Evolutionary conservation across 92 coral and sea anemone genomes (phyloP).

Genomic region (Zoanthus gigantus): DNA sequence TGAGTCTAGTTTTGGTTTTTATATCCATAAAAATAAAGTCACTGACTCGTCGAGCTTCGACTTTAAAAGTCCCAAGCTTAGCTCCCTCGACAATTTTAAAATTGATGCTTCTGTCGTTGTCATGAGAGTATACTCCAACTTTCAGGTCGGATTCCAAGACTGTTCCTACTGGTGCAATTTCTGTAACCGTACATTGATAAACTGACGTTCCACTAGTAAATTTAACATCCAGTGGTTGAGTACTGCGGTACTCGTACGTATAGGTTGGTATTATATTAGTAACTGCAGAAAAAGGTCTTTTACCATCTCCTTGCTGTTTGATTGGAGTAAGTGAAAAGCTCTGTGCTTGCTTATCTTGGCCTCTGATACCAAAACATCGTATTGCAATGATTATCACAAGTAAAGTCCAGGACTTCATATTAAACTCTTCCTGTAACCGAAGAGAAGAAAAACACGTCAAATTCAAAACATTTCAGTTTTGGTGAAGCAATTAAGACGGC

Average conservation of each 20-base stretch:
- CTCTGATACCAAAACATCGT: not conserved
- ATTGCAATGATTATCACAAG: conserved; percentile 1
- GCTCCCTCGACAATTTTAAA: conserved; percentile 71
- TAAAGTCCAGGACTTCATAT: conserved; percentile 15
- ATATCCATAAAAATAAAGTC: conserved; percentile 89
- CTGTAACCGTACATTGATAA: conserved; percentile 82
- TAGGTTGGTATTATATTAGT: conserved; percentile 81
- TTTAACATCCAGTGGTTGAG: conserved; percentile 78
- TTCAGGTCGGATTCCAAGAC: conserved; percentile 85
- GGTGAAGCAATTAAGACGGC: conserved; percentile 72
- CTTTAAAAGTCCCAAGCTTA: conserved; percentile 67
- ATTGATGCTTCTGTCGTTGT: conserved; percentile 59
- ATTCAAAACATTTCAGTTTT: conserved; percentile 75
- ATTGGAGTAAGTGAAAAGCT: conserved; percentile 12
- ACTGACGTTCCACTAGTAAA: conserved; percentile 91
- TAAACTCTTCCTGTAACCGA: conserved; percentile 52
- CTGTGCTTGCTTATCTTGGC: not conserved
- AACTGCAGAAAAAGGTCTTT: conserved; percentile 68
- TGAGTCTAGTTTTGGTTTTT: conserved; percentile 65
- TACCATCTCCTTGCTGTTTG: conserved; percentile 42
- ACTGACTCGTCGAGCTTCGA: conserved; percentile 68
- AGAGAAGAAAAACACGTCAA: conserved; percentile 67
- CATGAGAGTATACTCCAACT: conserved; percentile 90
- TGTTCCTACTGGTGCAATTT: conserved; percentile 75
- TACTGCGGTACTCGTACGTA: conserved; percentile 80